A percentile compares a stretch with the other conserved stretches of the same genome.
Evolutionary conservation across 2,113 vertebrate species (phyloP).

Genomic region (Lophotis ruficrista): DNA sequence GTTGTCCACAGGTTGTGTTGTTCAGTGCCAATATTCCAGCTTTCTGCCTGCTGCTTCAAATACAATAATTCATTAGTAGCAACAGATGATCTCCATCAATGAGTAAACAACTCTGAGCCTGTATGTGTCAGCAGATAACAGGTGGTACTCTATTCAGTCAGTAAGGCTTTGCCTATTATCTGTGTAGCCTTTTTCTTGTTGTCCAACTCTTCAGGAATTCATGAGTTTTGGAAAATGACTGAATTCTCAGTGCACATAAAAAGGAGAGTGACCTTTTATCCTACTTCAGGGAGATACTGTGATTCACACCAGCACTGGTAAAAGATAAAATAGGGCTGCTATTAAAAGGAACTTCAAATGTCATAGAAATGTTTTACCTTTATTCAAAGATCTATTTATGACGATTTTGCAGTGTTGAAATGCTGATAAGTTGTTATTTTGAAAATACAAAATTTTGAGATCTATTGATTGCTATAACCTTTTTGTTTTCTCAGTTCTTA

Average conservation of each 20-base stretch:
- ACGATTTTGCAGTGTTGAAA: background rate
- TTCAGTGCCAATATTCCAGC: background rate
- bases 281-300: background rate
- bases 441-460: background rate
- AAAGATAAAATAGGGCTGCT: background rate
- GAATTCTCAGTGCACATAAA: background rate
- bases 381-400: background rate
- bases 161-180: background rate
- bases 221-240: background rate
- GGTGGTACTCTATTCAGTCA: background rate
- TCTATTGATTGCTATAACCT: background rate
- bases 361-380: background rate
- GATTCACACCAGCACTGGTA: background rate
- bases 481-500: background rate
- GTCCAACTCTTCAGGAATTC: background rate
- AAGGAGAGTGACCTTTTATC: background rate
- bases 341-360: background rate
- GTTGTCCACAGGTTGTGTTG: background rate
- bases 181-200: background rate
- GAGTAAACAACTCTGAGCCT: background rate
- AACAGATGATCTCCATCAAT: background rate
- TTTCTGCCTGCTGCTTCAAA: background rate
- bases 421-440: background rate
- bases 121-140: background rate
- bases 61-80: background rate